Conservation (phyloP, 2,113 vertebrate genomes). For the Catharus fuscescens region DNA sequence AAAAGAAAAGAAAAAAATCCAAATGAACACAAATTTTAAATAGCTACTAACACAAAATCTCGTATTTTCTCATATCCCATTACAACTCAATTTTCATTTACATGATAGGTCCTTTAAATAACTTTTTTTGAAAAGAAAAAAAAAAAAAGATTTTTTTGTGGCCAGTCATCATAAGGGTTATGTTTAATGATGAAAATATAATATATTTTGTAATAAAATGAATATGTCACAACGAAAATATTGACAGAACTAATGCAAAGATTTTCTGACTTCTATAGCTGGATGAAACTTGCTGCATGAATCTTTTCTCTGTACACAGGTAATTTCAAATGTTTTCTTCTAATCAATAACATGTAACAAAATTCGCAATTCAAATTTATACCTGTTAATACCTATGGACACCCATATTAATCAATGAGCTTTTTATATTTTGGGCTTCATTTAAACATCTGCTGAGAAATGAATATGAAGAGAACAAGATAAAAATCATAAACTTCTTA, state of each 20-base stretch:
- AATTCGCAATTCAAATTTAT: not conserved
- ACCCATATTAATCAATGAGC: rapidly evolving
- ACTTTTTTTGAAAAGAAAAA: not conserved
- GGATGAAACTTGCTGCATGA: not conserved
- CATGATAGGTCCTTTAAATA: not conserved
- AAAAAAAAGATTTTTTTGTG: not conserved
- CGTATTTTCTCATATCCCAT: rapidly evolving
- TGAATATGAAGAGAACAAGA: not conserved
- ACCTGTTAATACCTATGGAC: not conserved
- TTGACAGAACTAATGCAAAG: not conserved
- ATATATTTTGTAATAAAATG: not conserved
- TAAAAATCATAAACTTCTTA: not conserved
- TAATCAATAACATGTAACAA: not conserved
- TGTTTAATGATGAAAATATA: not conserved
- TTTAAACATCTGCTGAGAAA: not conserved
- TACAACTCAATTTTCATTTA: not conserved
- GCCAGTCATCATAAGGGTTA: rapidly evolving
- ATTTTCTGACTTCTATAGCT: not conserved
- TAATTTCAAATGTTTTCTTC: not conserved
- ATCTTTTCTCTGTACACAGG: not conserved
- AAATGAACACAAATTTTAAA: not conserved
- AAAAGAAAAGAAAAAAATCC: not conserved
- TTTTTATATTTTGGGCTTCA: not conserved
- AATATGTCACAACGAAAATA: not conserved
- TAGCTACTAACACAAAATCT: not conserved